These are phyloP conservation scores for Drosophila pandora DNA, from an alignment of 1,140 invertebrate genomes.

Conservation along the genomic window DNA sequence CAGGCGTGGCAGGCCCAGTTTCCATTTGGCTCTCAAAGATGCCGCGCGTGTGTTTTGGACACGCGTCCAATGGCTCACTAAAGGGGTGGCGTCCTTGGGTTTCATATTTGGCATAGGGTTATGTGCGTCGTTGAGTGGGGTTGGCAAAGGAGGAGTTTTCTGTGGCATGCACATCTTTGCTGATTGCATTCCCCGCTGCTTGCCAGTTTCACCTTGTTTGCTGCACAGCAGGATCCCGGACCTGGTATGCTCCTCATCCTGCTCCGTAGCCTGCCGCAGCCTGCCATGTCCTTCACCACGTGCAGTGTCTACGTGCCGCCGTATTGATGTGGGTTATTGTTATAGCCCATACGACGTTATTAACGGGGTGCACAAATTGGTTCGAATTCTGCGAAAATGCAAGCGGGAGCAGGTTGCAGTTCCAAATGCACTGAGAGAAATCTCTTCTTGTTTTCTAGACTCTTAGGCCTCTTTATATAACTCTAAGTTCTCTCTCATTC, in stretches of 20 bases:
- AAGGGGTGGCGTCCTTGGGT: conserved; percentile 18
- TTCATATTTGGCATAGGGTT: conserved; percentile 5
- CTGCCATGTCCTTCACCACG: conserved; percentile 63
- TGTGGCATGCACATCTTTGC: conserved; percentile 64
- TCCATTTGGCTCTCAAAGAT: conserved; percentile 60
- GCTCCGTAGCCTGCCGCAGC: neutral
- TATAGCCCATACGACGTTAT: conserved; percentile 74
- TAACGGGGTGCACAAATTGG: conserved; percentile 77
- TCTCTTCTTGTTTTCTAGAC: too few species aligned
- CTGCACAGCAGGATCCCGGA: conserved; percentile 57
- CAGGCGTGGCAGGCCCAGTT: conserved; percentile 35
- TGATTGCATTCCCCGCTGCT: conserved; percentile 72
- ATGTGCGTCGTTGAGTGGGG: neutral
- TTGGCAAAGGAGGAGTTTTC: conserved; percentile 33
- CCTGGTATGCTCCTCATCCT: conserved; percentile 2
- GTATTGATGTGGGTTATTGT: conserved; percentile 81
- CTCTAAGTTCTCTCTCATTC: too few species aligned
- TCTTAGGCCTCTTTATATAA: neutral
- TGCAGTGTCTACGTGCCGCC: conserved; percentile 70
- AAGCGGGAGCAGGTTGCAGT: conserved; percentile 52
- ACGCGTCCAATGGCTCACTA: conserved; percentile 64
- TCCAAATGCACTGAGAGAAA: conserved; percentile 33
- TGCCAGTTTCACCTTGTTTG: conserved; percentile 75
- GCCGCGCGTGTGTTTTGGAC: conserved; percentile 80
- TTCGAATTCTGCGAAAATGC: conserved; percentile 76